phyloP scores from a whole-genome alignment of 1,140 invertebrate genomes.

The Bilobella aurantiaca region DNA sequence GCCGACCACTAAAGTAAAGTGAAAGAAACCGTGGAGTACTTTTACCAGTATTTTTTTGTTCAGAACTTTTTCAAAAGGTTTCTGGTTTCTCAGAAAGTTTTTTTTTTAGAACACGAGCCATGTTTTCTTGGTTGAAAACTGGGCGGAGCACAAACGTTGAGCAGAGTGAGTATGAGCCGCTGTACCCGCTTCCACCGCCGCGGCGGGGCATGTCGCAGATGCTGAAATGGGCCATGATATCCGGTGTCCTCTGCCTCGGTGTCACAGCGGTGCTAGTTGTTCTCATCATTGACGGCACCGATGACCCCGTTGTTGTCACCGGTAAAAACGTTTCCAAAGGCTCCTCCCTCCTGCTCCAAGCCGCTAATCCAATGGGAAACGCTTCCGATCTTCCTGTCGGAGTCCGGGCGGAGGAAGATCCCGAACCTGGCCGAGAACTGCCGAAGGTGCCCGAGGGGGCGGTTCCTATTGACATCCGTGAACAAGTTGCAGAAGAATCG shows the following conservation, averaged over 20 bases:
- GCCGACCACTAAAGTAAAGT: too few relatives aligned
- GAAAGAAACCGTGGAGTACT: too few relatives aligned
- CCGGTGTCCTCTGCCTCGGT: not conserved
- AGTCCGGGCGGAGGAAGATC: not conserved
- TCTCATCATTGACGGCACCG: not conserved
- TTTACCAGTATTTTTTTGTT: too few relatives aligned
- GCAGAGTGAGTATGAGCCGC: not conserved
- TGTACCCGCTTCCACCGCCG: not conserved
- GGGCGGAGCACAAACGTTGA: too few relatives aligned
- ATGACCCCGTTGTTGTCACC: not conserved
- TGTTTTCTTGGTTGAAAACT: not conserved
- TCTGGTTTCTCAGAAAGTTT: too few relatives aligned
- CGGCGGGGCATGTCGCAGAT: not conserved
- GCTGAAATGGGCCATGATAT: not conserved
- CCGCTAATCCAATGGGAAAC: not conserved
- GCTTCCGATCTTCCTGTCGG: not conserved
- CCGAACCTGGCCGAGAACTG: too few relatives aligned
- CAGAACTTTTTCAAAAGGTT: too few relatives aligned
- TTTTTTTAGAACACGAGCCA: too few relatives aligned
- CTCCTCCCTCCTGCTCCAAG: not conserved
- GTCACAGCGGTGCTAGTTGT: not conserved
- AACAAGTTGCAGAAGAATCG: too few relatives aligned
- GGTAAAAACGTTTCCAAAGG: not conserved
- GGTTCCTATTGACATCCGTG: too few relatives aligned
- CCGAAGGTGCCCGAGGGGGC: too few relatives aligned